Percentiles rank a stretch among this genome's conserved stretches.
phyloP scores from a whole-genome alignment of 2,113 vertebrate species.

The Camelus bactrianus region DNA sequence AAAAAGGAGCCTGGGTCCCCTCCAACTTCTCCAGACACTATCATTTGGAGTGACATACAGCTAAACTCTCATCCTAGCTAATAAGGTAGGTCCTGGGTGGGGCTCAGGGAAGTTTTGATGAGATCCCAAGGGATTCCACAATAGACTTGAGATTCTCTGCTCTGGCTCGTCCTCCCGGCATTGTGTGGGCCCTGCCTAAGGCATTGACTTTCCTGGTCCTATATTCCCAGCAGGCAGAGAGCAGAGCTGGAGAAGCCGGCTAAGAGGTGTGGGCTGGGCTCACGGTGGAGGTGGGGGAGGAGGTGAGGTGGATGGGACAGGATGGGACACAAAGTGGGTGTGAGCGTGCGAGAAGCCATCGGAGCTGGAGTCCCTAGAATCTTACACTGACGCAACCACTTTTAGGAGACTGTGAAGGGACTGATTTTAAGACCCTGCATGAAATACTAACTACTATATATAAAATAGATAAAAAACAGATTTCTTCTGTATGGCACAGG shows the following conservation, averaged over 20 bases:
- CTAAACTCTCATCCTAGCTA: not conserved
- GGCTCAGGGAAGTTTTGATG: not conserved
- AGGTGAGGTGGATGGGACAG: not conserved
- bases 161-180: not conserved
- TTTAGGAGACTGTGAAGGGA: accelerated
- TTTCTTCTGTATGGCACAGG: too few relatives aligned
- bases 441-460: too few relatives aligned
- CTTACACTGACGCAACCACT: not conserved
- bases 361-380: not conserved
- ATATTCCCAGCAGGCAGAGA: not conserved
- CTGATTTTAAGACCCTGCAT: not conserved
- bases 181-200: not conserved
- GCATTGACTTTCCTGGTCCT: not conserved
- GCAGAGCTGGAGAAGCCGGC: not conserved
- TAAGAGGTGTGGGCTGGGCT: not conserved
- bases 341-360: not conserved
- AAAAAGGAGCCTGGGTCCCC: not conserved
- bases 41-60: not conserved
- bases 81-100: accelerated
- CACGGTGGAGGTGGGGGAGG: accelerated
- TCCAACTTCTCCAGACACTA: not conserved
- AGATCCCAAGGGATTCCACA: not conserved
- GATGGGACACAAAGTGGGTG: not conserved
- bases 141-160: not conserved
- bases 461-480: too few relatives aligned